A percentile compares a stretch with the other conserved stretches of the same genome.
Conservation (phyloP, 92 coral and sea anemone genomes). For the Siderastrea radians region DNA sequence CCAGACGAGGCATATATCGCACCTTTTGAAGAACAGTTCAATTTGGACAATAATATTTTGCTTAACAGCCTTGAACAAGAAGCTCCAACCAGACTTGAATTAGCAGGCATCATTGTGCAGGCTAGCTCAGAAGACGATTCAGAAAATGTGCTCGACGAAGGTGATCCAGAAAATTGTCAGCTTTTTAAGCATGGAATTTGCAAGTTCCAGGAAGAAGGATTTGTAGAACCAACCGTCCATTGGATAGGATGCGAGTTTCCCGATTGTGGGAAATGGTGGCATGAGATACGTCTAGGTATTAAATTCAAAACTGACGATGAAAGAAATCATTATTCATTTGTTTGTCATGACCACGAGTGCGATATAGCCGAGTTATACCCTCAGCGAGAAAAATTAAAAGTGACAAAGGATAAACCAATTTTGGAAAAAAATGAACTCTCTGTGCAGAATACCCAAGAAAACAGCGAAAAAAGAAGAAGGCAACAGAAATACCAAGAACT, state of each 20-base stretch:
- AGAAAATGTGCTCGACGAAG: conserved; percentile 3
- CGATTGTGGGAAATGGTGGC: conserved; percentile 38
- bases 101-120: neutral
- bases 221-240: conserved; percentile 13
- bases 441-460: neutral
- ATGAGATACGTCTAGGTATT: conserved; percentile 22
- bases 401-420: neutral
- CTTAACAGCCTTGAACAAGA: neutral
- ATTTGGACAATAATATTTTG: neutral
- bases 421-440: neutral
- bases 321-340: neutral
- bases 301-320: neutral
- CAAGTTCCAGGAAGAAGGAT: neutral
- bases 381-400: neutral
- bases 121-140: neutral
- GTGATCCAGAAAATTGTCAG: neutral
- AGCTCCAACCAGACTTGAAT: neutral
- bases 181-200: neutral
- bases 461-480: neutral
- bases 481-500: neutral
- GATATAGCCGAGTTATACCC: neutral
- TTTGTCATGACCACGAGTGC: conserved; percentile 7
- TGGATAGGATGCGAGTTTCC: conserved; percentile 41
- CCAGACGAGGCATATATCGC: neutral
- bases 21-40: neutral